Evolutionary conservation across 1,140 invertebrate genomes (phyloP), one percentile per base, ranked within the genome.

Genomic region (Triops longicaudatus): DNA sequence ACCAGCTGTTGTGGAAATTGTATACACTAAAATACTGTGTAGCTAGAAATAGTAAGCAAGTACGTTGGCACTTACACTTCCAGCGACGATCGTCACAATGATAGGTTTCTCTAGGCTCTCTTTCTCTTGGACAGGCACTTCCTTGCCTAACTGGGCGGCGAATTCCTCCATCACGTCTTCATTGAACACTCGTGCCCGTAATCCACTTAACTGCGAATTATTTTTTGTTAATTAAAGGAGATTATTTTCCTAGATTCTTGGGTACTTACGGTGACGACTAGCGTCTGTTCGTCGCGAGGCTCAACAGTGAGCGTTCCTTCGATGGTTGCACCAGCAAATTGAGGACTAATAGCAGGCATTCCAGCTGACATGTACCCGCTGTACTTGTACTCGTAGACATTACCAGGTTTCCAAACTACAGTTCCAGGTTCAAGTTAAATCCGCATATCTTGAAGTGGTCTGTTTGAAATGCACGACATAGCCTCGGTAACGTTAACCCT

Each of bases 321-420:
- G 50, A 78, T 73, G 72, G 50, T 31, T 14, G 63, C 74, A 26
- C 78, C 78, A 22, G 74, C 41, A n/a, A 76, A 71, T 37, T 78
- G 76, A 12, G 78, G 76, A 72, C 74, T 76, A n/a, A 78, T 78
- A 26, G 42, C 74, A 22, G 74, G 76, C 42, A 78, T 78, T 73
- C 78, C 78, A 31, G 78, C 42, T 14, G 78, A 28, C 27, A 76
- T 78, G 71, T 71, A 78, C 63, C 74, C 72, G 7, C 31, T 43
- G 75, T 76, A 78, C 22, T 76, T 37, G 75, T 78, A 78, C 73
- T 76, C 78, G 73, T 78, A 78, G 7, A 42, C 44, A 27, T 78
- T 78, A 37, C 78, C 78, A 10, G 72, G 42, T 42, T 71, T 76
- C 44, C 74, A 78, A 43, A 78, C 75, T 73, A 17, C 37, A 76